These are phyloP conservation scores for Phyllotis vaccarum DNA, from an alignment of 2,797 vertebrate species.

Conservation along the genomic window DNA sequence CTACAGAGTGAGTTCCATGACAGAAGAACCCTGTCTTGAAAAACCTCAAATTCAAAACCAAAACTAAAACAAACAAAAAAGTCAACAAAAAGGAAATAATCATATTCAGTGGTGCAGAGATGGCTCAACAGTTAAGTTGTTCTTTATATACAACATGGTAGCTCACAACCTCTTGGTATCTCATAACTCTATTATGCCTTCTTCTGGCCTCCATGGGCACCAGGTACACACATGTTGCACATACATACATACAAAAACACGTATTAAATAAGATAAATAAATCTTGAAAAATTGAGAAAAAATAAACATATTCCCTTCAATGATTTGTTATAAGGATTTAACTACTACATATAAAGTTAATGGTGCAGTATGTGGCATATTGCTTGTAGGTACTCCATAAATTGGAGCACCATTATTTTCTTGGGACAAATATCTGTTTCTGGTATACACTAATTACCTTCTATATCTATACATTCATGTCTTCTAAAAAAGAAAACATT, in stretches of 20 bases:
- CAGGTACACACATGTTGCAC: background rate
- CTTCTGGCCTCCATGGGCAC: background rate
- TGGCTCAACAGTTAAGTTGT: background rate
- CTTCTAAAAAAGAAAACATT: constrained; percentile 10
- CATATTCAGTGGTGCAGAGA: background rate
- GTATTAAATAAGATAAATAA: background rate
- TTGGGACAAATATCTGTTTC: constrained; percentile 54
- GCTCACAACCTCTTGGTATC: too few relatives aligned
- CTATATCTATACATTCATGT: background rate
- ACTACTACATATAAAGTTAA: background rate
- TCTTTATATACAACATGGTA: background rate
- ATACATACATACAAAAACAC: background rate
- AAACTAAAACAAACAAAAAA: background rate
- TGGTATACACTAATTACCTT: constrained; percentile 7
- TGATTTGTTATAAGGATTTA: constrained; percentile 45
- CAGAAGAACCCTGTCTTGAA: background rate
- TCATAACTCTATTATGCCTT: background rate
- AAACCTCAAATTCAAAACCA: background rate
- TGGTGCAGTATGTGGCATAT: background rate
- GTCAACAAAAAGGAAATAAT: background rate
- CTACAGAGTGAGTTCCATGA: background rate
- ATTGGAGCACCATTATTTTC: constrained; percentile 8
- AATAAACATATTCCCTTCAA: constrained; percentile 48
- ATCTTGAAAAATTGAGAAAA: background rate
- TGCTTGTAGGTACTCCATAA: constrained; percentile 11